A percentile compares a stretch with the other conserved stretches of the same genome.
These are phyloP conservation scores for Phalacrocorax brasilianus DNA, from an alignment of 2,113 vertebrate genomes.

Conservation along the genomic window DNA sequence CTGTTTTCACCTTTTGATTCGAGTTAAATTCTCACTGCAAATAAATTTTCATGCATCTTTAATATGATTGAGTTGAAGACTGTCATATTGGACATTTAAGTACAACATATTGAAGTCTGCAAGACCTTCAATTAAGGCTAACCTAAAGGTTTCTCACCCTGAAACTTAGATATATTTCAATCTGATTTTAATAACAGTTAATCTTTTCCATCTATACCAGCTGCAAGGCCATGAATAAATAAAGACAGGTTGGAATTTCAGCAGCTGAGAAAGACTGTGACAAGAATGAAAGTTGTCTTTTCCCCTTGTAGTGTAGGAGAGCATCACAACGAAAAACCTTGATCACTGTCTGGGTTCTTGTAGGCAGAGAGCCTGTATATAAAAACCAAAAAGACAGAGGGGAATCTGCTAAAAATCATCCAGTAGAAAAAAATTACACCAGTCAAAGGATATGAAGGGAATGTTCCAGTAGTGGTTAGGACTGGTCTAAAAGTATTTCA, in stretches of 20 bases:
- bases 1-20: neutral
- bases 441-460: neutral
- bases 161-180: constrained; percentile 20
- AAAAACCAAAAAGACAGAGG: neutral
- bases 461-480: neutral
- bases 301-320: neutral
- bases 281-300: constrained; percentile 11
- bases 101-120: neutral
- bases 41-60: constrained; percentile 42
- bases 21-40: neutral
- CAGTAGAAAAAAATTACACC: neutral
- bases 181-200: constrained; percentile 51
- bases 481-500: neutral
- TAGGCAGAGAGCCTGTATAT: neutral
- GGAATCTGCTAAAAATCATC: neutral
- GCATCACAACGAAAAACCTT: neutral
- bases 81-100: constrained; percentile 1
- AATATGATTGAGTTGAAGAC: constrained; percentile 27
- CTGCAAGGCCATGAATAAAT: constrained; percentile 24
- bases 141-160: constrained; percentile 22
- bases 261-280: constrained; percentile 5
- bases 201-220: constrained; percentile 31
- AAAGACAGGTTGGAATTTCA: constrained; percentile 27
- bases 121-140: constrained; percentile 4
- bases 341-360: neutral